phyloP scores from a whole-genome alignment of 2,113 vertebrate genomes.

The Sorex araneus region DNA sequence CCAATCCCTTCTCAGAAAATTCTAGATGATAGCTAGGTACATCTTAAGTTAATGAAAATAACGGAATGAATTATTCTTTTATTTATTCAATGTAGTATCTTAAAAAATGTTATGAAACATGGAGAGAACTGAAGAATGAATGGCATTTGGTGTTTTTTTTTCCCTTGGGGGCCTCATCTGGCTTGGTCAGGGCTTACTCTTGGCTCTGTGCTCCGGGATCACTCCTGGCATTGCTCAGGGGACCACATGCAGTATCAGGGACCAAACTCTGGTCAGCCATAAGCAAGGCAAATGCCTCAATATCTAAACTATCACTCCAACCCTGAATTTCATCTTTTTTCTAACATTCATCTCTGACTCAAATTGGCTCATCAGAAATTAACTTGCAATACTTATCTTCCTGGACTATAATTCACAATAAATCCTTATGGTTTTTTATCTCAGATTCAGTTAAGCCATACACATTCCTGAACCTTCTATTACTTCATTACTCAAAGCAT shows the following conservation, averaged over 20 bases:
- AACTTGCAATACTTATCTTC: background rate
- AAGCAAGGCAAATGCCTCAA: no score
- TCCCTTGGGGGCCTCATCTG: no score
- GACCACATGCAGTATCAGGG: no score
- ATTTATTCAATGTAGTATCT: slow-evolving; percentile 7
- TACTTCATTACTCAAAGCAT: slow-evolving; percentile 5
- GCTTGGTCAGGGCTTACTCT: no score
- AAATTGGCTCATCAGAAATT: slow-evolving; percentile 15
- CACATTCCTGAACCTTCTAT: background rate
- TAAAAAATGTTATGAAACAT: slow-evolving; percentile 28
- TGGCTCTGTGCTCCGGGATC: no score
- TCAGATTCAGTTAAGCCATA: slow-evolving; percentile 8
- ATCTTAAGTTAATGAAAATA: slow-evolving; percentile 8
- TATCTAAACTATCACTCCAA: no score
- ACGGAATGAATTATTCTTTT: slow-evolving; percentile 38
- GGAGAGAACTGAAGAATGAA: background rate
- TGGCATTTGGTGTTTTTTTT: background rate
- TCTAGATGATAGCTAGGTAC: background rate
- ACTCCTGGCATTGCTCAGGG: no score
- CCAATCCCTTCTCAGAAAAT: slow-evolving; percentile 9
- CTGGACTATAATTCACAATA: background rate
- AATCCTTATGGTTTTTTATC: background rate
- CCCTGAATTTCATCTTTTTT: no score
- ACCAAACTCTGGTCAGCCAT: no score
- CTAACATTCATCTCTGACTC: background rate